Conservation (phyloP, 2,113 vertebrate genomes). For the Osmerus mordax region DNA sequence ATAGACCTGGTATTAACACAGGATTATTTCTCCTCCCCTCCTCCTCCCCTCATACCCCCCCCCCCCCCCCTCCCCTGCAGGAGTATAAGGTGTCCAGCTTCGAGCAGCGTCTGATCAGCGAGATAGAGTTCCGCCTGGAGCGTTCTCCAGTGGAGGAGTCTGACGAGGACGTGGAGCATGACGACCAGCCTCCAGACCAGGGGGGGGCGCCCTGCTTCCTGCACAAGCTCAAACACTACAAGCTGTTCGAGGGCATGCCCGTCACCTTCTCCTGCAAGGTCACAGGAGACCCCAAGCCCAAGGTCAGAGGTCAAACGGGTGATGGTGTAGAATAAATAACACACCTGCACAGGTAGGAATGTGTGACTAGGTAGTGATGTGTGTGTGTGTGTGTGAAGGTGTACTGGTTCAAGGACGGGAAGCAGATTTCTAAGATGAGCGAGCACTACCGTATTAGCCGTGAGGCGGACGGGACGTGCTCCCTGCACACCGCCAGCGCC, state of each 20-base stretch:
- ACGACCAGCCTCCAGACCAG: slow-evolving; percentile 67
- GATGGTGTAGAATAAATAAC: not conserved
- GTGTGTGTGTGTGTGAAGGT: slow-evolving; percentile 68
- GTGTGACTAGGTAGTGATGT: not conserved
- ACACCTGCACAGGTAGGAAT: not conserved
- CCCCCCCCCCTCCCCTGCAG: slow-evolving; percentile 57
- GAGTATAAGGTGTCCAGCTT: slow-evolving; percentile 99
- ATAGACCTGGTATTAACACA: not conserved
- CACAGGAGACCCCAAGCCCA: slow-evolving; percentile 88
- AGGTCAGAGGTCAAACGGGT: slow-evolving; percentile 71
- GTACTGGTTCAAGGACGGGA: slow-evolving; percentile 99
- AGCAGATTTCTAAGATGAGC: slow-evolving; percentile 94
- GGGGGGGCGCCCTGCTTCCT: slow-evolving; percentile 77
- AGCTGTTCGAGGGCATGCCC: slow-evolving; percentile 95
- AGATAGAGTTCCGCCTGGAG: slow-evolving; percentile 95
- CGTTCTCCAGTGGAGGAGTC: slow-evolving; percentile 92
- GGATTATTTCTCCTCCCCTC: not conserved
- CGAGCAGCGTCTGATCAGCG: slow-evolving; percentile 95
- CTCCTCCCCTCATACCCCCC: not conserved
- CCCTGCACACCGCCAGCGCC: slow-evolving; percentile 80
- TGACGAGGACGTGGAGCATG: slow-evolving; percentile 82
- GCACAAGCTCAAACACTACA: slow-evolving; percentile 92
- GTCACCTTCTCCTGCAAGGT: slow-evolving; percentile 93
- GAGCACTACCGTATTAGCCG: slow-evolving; percentile 92
- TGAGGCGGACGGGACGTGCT: slow-evolving; percentile 88